Percentiles rank a stretch among this genome's conserved stretches.
Conservation (phyloP, 2,797 vertebrate species). For the Podarcis lilfordi region DNA sequence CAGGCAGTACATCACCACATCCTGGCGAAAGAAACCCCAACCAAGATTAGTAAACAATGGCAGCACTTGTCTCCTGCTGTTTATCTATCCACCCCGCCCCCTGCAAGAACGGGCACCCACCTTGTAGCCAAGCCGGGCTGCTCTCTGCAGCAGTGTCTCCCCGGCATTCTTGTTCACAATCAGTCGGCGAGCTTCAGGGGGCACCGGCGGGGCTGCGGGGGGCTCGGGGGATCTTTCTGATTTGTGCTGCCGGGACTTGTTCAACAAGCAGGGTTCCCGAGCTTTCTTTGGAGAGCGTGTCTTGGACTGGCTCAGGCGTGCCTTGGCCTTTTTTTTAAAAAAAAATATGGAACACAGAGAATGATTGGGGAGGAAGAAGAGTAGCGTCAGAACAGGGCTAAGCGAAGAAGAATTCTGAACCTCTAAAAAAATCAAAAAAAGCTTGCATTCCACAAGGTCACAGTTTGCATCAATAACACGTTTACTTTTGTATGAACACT, state of each 20-base stretch:
- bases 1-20: slow-evolving; percentile 96
- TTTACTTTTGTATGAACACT: background rate
- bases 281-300: slow-evolving; percentile 76
- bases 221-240: slow-evolving; percentile 69
- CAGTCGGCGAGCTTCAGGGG: slow-evolving; percentile 92
- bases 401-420: background rate
- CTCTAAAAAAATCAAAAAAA: no score
- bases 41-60: background rate
- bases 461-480: background rate
- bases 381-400: rapidly evolving
- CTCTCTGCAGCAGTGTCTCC: slow-evolving; percentile 94
- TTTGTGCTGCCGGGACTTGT: slow-evolving; percentile 76
- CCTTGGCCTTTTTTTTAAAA: slow-evolving; percentile 83
- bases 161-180: slow-evolving; percentile 99
- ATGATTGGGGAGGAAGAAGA: background rate
- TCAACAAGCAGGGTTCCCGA: slow-evolving; percentile 74
- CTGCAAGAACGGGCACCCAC: slow-evolving; percentile 66
- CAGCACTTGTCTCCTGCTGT: background rate
- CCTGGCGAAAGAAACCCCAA: slow-evolving; percentile 74
- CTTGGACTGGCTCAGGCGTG: slow-evolving; percentile 81
- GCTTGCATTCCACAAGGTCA: background rate
- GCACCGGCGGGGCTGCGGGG: slow-evolving; percentile 80
- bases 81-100: rapidly evolving
- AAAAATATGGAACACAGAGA: background rate
- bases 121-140: slow-evolving; percentile 95